phyloP scores from a whole-genome alignment of 2,797 vertebrate species.

The Gymnothorax javanicus region DNA sequence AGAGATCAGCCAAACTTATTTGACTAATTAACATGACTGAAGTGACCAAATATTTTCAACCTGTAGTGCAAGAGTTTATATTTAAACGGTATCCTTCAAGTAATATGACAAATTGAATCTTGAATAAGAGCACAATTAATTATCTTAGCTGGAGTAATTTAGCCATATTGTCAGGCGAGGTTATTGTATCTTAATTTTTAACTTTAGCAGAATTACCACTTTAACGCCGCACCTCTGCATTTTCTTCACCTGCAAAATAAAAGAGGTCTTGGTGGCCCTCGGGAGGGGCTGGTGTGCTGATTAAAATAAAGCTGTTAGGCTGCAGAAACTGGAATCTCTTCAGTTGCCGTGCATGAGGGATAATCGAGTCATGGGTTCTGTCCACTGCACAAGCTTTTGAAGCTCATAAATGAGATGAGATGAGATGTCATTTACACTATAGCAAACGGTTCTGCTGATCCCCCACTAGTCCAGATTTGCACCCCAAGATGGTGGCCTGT shows the following conservation, averaged over 20 bases:
- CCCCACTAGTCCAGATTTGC: neutral
- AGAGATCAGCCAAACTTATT: too few relatives aligned
- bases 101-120: too few relatives aligned
- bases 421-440: neutral
- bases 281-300: neutral
- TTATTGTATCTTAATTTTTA: too few relatives aligned
- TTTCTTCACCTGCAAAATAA: neutral
- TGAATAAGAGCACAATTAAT: neutral
- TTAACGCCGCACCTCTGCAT: neutral
- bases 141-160: neutral
- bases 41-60: too few relatives aligned
- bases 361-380: neutral
- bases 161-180: neutral
- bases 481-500: neutral
- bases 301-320: neutral
- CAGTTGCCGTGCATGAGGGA: neutral
- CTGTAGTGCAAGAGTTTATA: too few relatives aligned
- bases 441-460: neutral
- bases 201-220: neutral
- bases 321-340: neutral
- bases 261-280: neutral
- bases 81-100: too few relatives aligned
- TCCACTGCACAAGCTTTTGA: neutral
- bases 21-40: too few relatives aligned
- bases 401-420: neutral